Base-by-base conservation (phyloP, 2,113 vertebrate species). In the Etia nguti region DNA sequence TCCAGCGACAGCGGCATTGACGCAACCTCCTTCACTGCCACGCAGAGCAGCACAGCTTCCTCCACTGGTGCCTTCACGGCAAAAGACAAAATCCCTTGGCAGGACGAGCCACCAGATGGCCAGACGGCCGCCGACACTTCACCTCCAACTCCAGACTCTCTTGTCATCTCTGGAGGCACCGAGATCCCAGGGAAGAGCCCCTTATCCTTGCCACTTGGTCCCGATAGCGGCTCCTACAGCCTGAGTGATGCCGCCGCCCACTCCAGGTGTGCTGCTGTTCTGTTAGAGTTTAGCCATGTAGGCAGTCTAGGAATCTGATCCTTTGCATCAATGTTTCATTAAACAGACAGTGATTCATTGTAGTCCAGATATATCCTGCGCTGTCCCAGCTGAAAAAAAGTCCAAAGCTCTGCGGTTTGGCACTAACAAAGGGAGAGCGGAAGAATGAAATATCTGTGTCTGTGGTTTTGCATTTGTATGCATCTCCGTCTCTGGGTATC, bases 1-100 rank as follows among this genome's bases (percentile, higher is more conserved):
- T 99, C 98, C 0, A 97, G 98, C 0, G 98, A 99, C 83, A 99
- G 98, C 1, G 98, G 98, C 91, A 99, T 99, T 1, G 98, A 99
- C 6, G 97, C 98, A 90, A 96, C 97, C 26, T 98, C 97, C n/a
- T 98, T 98, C 0, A 97, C 97, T 2, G 97, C 97, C 81, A 97
- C 97, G 83, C 98, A 98, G 1, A 96, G 97, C 96, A 98, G 97
- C 97, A 59, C 95, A 79, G 29, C 95, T 81, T 59, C 96, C 94
- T 4, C 97, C 96, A 97, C 96, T 85, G 97, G 56, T 90, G 92
- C 96, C 73, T 93, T 89, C 86, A 81, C 88, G 2, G 52, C 95
- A 38, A 98, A 97, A 90, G 98, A 98, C 65, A 97, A 97, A 18
- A 95, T 96, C n/a, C 86, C 85, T 55, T 98, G 98, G 98, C 97